These are phyloP conservation scores for Sesamia inferens DNA, from an alignment of 2,888 invertebrate species.

Conservation along the genomic window DNA sequence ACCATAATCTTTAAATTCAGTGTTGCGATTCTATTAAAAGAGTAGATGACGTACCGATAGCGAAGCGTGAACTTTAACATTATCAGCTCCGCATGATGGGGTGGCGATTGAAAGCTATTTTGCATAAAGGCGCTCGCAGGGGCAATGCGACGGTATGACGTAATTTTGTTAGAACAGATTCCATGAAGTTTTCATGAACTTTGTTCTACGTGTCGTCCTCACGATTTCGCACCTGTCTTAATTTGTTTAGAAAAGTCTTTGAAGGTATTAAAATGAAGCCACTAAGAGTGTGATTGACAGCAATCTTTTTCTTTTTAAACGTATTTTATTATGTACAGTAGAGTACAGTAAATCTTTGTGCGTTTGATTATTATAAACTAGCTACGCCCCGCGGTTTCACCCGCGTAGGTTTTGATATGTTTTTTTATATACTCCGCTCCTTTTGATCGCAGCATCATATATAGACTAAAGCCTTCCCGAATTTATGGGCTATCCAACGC, in stretches of 20 bases:
- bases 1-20: constrained; percentile 1
- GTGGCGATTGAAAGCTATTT: constrained; percentile 23
- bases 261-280: constrained; percentile 2
- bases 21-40: constrained; percentile 27
- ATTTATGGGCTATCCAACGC: too few species aligned
- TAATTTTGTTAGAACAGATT: not conserved
- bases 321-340: not conserved
- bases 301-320: not conserved
- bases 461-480: too few species aligned
- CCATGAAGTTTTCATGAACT: not conserved
- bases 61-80: constrained; percentile 44
- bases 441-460: too few species aligned
- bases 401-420: too few species aligned
- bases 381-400: too few species aligned
- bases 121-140: constrained; percentile 3
- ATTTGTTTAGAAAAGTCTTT: constrained; percentile 11
- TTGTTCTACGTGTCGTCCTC: not conserved
- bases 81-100: constrained; percentile 19
- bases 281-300: constrained; percentile 9
- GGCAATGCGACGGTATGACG: not conserved
- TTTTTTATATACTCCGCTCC: too few species aligned
- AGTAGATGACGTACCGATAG: constrained; percentile 23
- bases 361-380: too few species aligned
- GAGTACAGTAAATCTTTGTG: too few species aligned
- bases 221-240: not conserved